A percentile compares a stretch with the other conserved stretches of the same genome.
Evolutionary conservation across 2,797 vertebrate genomes (phyloP).

Genomic region (Pristis pectinata): DNA sequence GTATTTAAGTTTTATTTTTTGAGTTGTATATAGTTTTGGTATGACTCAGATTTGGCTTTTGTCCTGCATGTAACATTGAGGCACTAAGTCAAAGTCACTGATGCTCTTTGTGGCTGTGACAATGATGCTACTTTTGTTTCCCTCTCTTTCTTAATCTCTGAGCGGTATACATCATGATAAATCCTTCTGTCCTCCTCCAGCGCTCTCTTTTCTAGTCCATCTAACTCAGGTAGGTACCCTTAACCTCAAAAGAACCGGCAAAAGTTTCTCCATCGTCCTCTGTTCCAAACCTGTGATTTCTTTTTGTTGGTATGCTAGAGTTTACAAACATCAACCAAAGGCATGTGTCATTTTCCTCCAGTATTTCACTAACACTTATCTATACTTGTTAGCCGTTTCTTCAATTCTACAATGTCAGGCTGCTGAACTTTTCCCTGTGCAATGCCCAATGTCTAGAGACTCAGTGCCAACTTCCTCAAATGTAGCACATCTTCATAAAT

Average conservation of each 20-base stretch:
- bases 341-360: not conserved
- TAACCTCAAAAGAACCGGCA: not conserved
- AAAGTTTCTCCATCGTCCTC: not conserved
- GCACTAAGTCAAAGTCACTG: not conserved
- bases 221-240: not conserved
- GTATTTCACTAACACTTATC: not conserved
- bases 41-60: not conserved
- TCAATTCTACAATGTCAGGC: not conserved
- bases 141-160: not conserved
- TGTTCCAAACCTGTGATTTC: too few species aligned
- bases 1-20: not conserved
- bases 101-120: not conserved
- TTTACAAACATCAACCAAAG: not conserved
- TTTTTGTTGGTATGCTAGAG: not conserved
- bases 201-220: not conserved
- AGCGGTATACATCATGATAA: not conserved
- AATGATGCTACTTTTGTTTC: not conserved
- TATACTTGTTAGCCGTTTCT: not conserved
- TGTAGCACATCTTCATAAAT: too few species aligned
- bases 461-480: too few species aligned
- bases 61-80: not conserved
- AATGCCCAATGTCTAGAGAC: too few species aligned
- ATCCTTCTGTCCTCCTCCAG: not conserved
- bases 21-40: not conserved
- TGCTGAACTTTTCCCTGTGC: not conserved